Base-by-base conservation (phyloP, 1,140 invertebrate genomes). In the Catajapyx aquilonaris region DNA sequence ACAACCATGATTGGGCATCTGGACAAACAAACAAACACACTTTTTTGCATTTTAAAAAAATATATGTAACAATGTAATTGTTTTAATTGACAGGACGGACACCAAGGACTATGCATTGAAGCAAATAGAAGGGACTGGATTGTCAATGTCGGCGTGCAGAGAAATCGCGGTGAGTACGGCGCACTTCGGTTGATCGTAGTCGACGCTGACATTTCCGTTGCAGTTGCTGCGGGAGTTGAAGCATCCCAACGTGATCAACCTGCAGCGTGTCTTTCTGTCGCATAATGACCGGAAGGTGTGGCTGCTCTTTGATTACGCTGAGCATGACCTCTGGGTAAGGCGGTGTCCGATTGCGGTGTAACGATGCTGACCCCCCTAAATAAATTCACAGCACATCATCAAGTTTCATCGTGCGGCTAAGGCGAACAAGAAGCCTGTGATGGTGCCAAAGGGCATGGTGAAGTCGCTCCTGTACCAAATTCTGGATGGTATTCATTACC, bases 391-490 rank as follows among this genome's bases (percentile, higher is more conserved):
- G 76, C 95, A 99, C 57, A 99, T 99, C 22, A 99, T 99, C 33
- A 98, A 98, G 62, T 98, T 90, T 59, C 94, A 99, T 57, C 67
- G 95, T 55, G 87, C 90, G 38, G 91, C 93, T 0, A 99, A 98
- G 64, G 88, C 88, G 11, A 95, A 87, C 51, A 97, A 98, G 53
- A 96, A 97, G 52, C 77, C 81, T 38, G 77, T 95, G 7, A 85
- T 90, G 64, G 88, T 95, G 11, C 87, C 93, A 9, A 91, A 88
- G 55, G 84, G 80, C 37, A 95, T 95, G 87, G 88, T 98, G 0
- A 99, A 99, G 62, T 95, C 87, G 38, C 62, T 99, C 19, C 61
- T 99, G 0, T 97, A 94, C 66, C 95, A 99, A 66, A 98, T 99
- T 52, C 62, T 99, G 37, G 90, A 96, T 67, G 95, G 95, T 31